Evolutionary conservation across 1,140 invertebrate species (phyloP).

Genomic region (Mylabris phalerata): DNA sequence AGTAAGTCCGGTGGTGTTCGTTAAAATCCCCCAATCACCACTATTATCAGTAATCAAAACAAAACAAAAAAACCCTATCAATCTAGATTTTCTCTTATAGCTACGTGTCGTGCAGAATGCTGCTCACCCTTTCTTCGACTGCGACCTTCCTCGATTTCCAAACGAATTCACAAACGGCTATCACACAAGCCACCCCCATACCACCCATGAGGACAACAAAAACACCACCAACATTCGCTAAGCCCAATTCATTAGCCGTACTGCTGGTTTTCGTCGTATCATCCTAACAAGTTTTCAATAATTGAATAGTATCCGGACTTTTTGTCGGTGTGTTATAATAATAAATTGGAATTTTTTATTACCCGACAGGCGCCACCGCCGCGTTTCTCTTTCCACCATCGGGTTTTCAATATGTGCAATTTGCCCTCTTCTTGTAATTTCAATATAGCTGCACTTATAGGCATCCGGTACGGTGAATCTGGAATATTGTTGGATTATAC

Average conservation of each 20-base stretch:
- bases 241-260: conserved; percentile 74
- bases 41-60: too few species aligned
- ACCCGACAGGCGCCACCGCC: conserved; percentile 76
- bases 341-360: conserved; percentile 34
- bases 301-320: neutral
- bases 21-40: too few species aligned
- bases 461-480: conserved; percentile 82
- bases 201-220: conserved; percentile 91
- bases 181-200: conserved; percentile 80
- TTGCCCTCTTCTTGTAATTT: conserved; percentile 90
- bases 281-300: conserved; percentile 49
- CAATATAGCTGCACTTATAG: conserved; percentile 80
- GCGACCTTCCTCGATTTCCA: conserved; percentile 91
- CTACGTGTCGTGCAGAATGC: conserved; percentile 44
- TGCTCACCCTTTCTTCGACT: conserved; percentile 78
- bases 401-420: conserved; percentile 84
- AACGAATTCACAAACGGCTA: conserved; percentile 85
- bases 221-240: conserved; percentile 91
- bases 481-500: conserved; percentile 9
- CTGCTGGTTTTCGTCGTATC: conserved; percentile 78
- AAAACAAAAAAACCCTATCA: neutral
- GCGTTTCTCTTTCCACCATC: conserved; percentile 92
- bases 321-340: neutral
- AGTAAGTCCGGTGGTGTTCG: too few species aligned
- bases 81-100: conserved; percentile 28